Conservation (phyloP, 2,113 vertebrate species). For the Amazona guildingii region DNA sequence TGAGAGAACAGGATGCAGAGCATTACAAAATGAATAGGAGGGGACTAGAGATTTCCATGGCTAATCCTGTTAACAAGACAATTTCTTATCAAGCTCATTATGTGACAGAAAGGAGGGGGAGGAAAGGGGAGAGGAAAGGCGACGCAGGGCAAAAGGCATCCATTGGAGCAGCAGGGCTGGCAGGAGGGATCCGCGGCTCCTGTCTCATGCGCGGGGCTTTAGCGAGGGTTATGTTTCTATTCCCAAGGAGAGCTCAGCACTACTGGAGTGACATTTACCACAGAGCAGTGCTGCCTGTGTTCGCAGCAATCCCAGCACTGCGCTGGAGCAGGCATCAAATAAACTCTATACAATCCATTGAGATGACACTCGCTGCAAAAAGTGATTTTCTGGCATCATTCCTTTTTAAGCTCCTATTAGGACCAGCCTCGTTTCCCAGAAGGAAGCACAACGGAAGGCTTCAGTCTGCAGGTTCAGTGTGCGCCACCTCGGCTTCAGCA, state of each 20-base stretch:
- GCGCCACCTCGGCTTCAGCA: rapidly evolving
- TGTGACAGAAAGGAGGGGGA: slow-evolving; percentile 4
- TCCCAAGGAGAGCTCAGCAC: slow-evolving; percentile 4
- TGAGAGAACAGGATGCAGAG: slow-evolving; percentile 68
- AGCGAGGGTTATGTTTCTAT: neutral
- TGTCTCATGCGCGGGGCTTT: rapidly evolving
- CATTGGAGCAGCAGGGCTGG: neutral
- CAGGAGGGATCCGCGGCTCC: neutral
- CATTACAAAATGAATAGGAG: slow-evolving; percentile 73
- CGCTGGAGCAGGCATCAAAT: neutral
- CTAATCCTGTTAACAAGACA: slow-evolving; percentile 81
- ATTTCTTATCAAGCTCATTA: slow-evolving; percentile 82
- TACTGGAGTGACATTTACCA: neutral
- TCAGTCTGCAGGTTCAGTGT: rapidly evolving
- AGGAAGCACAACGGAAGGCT: neutral
- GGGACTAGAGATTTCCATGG: slow-evolving; percentile 73
- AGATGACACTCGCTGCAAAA: neutral
- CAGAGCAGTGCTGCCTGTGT: neutral
- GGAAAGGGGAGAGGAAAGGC: neutral
- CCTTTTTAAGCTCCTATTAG: neutral
- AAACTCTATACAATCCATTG: neutral
- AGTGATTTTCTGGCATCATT: neutral
- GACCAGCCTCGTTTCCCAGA: neutral
- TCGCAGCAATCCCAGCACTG: neutral
- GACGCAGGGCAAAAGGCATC: neutral